phyloP scores from a whole-genome alignment of 2,797 vertebrate genomes.

The Erpetoichthys calabaricus region DNA sequence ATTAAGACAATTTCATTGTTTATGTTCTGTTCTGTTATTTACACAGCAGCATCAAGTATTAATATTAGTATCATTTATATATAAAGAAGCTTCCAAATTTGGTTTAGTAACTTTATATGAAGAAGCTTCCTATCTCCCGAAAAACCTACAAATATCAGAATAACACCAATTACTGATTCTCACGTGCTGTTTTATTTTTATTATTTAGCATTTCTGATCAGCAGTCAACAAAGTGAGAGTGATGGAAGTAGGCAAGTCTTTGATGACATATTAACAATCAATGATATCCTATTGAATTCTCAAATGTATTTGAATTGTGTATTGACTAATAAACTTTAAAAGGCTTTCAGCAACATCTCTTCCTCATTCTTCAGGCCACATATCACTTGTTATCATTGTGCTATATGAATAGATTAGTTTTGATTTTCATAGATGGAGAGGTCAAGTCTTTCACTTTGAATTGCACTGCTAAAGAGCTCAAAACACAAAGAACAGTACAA shows the following conservation, averaged over 20 bases:
- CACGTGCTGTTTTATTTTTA: neutral
- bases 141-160: too few relatives aligned
- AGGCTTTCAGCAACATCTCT: slow-evolving; percentile 15
- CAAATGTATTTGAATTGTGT: slow-evolving; percentile 21
- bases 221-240: too few relatives aligned
- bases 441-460: slow-evolving; percentile 5
- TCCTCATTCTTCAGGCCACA: slow-evolving; percentile 9
- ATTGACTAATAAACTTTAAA: slow-evolving; percentile 26
- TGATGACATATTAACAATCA: slow-evolving; percentile 18
- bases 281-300: slow-evolving; percentile 20
- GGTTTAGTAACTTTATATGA: too few relatives aligned
- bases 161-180: too few relatives aligned
- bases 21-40: too few relatives aligned
- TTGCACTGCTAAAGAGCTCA: neutral
- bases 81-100: too few relatives aligned
- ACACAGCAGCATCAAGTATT: too few relatives aligned
- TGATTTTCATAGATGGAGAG: slow-evolving; percentile 13
- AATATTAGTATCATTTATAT: too few relatives aligned
- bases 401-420: slow-evolving; percentile 14
- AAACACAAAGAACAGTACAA: neutral
- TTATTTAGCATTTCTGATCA: neutral
- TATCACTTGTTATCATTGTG: slow-evolving; percentile 10
- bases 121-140: too few relatives aligned
- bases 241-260: slow-evolving; percentile 7
- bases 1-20: too few relatives aligned